Base-by-base conservation (phyloP, 1,140 invertebrate genomes). In the Meloidogyne exigua region DNA sequence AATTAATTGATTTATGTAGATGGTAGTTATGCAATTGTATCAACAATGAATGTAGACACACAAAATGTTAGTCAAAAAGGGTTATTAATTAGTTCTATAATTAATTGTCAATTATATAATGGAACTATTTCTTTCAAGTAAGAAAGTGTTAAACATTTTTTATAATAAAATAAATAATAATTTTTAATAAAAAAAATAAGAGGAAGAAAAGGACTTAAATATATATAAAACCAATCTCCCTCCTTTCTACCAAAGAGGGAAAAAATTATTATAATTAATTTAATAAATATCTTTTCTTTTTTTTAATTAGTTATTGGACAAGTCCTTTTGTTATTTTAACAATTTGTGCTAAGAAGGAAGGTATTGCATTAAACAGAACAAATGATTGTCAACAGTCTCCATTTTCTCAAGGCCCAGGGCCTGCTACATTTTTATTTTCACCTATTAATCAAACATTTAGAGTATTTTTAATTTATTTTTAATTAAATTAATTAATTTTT, bases 241-340 rank as follows among this genome's bases (percentile, higher is more conserved):
- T n/a, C n/a, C n/a, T n/a, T n/a, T n/a, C n/a, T n/a, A n/a, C n/a
- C n/a, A n/a, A n/a, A n/a, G n/a, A n/a, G n/a, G n/a, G n/a, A n/a
- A n/a, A n/a, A n/a, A n/a, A n/a, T n/a, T n/a, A n/a, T n/a, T 62
- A 11, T 23, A 65, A 28, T 11, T 26, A 32, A 26, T 28, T 62
- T 64, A 36, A n/a, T 32, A 63, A 25, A n/a, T n/a, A n/a, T n/a
- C n/a, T n/a, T n/a, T n/a, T 49, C 25, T 12, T 57, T 11, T 13
- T 15, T 73, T 21, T 26, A 15, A 62, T n/a, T n/a, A 73, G 72
- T n/a, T 73, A 73, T n/a, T 73, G 72, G 72, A 73, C 72, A 36
- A 73, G 39, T 21, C 28, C 72, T 13, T 73, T 73, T 32, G 72
- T 73, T 57, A 36, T 42, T 23, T 21, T 73, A 42, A 64, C 23